Evolutionary conservation across 2,797 vertebrate species (phyloP), one percentile per base, ranked within the genome.

Genomic region (Borostomias antarcticus): DNA sequence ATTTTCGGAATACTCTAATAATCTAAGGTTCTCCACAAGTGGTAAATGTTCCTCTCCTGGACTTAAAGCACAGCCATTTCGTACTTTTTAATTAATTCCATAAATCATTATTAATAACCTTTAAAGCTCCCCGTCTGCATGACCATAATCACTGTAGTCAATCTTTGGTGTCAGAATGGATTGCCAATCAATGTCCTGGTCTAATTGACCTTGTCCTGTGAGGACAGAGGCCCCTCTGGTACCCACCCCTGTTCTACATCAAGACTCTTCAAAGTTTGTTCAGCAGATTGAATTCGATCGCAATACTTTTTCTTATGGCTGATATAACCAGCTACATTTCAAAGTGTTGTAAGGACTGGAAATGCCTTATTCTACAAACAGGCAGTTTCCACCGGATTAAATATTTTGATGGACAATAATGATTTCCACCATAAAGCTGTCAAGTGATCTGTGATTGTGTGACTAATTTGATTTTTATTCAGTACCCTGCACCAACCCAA

Each of bases 81-180:
- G 85, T 80, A 90, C 85, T 85, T 85, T 90, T 86, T 92, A 92
- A 93, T 91, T 90, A 90, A 89, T 91, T 90, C 89, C 87, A 93
- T 92, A 91, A 91, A 93, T 93, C 92, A 92, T 89, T 91, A 92
- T 92, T 93, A 93, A 92, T 93, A 93, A 92, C 91, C 84, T 93
- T 92, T 91, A 90, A 90, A 90, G 84, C 77, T 85, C 86, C 84
- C 88, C 87, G 89, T 91, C 90, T 90, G 86, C 84, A 89, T 83
- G 86, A 79, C 79, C 88, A 82, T 92, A 93, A 94, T 92, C 90
- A 91, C 89, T 82, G 80, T 79, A 91, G 91, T 92, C 90, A 91
- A 92, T 93, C 92, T 91, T 87, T 85, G 86, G 85, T 89, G 91
- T 91, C 91, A 89, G 85, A 75, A 92, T 92, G 90, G 92, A 93